Evolutionary conservation across 1,140 invertebrate genomes (phyloP), one percentile per base, ranked within the genome.

Genomic region (Tribolium madens): DNA sequence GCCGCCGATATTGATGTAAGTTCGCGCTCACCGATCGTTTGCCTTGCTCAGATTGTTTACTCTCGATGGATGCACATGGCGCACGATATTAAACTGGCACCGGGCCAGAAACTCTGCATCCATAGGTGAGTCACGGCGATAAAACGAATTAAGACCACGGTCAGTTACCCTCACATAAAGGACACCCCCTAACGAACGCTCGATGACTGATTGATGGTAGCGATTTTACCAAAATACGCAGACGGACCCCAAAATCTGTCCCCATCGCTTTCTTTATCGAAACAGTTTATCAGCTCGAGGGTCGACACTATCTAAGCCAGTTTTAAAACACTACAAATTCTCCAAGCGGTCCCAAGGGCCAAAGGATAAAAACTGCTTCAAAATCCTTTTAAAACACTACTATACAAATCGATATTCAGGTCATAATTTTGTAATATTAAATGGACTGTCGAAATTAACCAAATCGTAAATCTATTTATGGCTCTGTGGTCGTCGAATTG

Each of bases 1-100:
- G 68, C 47, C 68, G 68, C 47, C 68, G 68, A 71, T 71, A 71
- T 71, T 71, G 68, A 71, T 71, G 68, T 71, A 71, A 71, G 68
- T 71, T 71, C 42, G 68, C 36, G 47, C 68, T 71, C 47, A 50
- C 68, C 68, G 68, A 71, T 71, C 68, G 68, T 71, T 48, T 71
- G 68, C 47, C 18, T 71, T 71, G 68, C 68, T 15, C 18, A 47
- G 68, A 71, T 71, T 71, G 68, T 71, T 71, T 71, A 71, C 47
- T 36, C 68, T 48, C 31, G 64, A 15, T 69, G 36, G 17, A 69
- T 71, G 18, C 47, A 71, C 68, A 71, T 71, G 36, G 42, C 36
- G 68, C 68, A 48, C 36, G 47, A 71, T 71, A 71, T 71, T 71
- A 71, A 71, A 71, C 47, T 71, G 68, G 68, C 68, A 50, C 36